Conservation (phyloP, 1,140 invertebrate genomes). For the Coenobita brevimanus region DNA sequence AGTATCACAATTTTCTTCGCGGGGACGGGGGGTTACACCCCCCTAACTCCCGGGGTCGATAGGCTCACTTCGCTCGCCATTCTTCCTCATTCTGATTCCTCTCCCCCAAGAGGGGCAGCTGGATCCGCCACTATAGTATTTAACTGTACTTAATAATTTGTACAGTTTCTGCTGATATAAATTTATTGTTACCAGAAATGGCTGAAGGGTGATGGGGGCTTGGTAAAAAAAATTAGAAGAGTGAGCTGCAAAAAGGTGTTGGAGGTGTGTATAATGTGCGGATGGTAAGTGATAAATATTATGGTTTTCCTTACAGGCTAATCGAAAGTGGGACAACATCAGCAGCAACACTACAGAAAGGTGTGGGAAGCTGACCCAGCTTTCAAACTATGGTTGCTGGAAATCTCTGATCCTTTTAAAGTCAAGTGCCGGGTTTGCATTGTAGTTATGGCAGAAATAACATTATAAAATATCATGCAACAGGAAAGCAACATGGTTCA, state of each 20-base stretch:
- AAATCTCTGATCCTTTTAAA: not conserved
- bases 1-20: too few species aligned
- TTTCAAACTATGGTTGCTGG: not conserved
- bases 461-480: not conserved
- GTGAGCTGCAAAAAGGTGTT: not conserved
- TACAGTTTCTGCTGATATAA: not conserved
- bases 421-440: constrained; percentile 18
- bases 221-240: not conserved
- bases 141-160: too few species aligned
- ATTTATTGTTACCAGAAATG: not conserved
- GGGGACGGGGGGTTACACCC: too few species aligned
- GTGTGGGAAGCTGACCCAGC: constrained; percentile 19
- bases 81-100: too few species aligned
- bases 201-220: too few species aligned
- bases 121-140: too few species aligned
- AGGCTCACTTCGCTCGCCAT: too few species aligned
- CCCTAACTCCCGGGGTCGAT: too few species aligned
- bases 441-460: not conserved
- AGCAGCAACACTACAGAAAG: constrained; percentile 5
- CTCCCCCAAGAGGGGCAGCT: too few species aligned
- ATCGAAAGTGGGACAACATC: not conserved
- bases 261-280: not conserved
- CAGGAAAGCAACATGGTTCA: constrained; percentile 6
- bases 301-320: not conserved
- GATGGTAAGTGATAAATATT: not conserved